Evolutionary conservation across 2,888 invertebrate genomes (phyloP), one percentile per base, ranked within the genome.

Genomic region (Drosophila mettleri): DNA sequence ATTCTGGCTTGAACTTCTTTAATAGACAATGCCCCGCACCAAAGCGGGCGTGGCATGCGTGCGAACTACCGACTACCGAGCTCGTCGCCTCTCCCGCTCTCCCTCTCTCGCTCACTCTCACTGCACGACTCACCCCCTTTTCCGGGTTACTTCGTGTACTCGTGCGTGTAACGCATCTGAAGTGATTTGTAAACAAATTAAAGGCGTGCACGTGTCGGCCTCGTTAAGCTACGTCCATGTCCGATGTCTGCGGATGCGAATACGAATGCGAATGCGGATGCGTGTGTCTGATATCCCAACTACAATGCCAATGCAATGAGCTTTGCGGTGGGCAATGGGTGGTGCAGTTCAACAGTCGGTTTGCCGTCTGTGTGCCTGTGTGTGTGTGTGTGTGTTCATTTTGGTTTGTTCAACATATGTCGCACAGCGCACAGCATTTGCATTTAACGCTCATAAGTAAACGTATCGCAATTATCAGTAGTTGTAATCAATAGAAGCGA

Each of bases 111-210:
- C 29, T 6, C n/a, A 3, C 39, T 3, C 31, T 2, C 20, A 0
- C 20, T 4, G 27, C 43, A 33, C 34, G 9, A 20, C 18, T 57
- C 39, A 36, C 36, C 52, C 57, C 20, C 48, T 34, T 27, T 54
- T 29, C 16, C 45, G 34, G n/a, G 20, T 16, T 36, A 41, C 62
- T 41, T 77, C 81, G 87, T 77, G 87, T 85, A 84, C 88, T 83
- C 89, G 89, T 90, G 88, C 90, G 89, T 83, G 86, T 89, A 89
- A 86, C 89, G 83, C 90, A 91, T 91, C 89, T 92, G 90, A 92
- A 91, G 92, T 92, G 91, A 91, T 91, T 91, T 91, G 91, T 90
- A 92, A 91, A 92, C 92, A 91, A 91, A 92, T 91, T 91, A 91
- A 90, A 90, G 90, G 91, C 90, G 89, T 91, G 90, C 90, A 92